These are phyloP conservation scores for Aythya baeri DNA, from an alignment of 2,113 vertebrate genomes.

Conservation along the genomic window DNA sequence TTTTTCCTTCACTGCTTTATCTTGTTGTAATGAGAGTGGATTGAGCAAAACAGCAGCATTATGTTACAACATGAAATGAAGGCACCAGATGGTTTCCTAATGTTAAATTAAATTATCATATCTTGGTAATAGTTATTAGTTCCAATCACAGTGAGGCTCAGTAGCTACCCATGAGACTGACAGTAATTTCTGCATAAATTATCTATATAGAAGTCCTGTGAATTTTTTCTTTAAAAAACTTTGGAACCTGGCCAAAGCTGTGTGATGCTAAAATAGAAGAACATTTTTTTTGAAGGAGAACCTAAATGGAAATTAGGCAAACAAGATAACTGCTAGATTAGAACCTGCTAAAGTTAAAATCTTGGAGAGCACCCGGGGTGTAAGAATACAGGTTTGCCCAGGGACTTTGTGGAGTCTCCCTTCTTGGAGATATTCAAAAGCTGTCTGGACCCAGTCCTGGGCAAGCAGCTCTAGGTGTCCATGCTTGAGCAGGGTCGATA, in stretches of 20 bases:
- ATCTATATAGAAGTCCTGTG: neutral
- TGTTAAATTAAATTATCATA: conserved; percentile 47
- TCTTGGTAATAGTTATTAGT: conserved; percentile 38
- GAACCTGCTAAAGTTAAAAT: neutral
- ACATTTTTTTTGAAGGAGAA: neutral
- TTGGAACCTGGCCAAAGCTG: neutral
- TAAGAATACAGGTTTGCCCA: neutral
- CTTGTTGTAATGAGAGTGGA: neutral
- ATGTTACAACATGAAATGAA: conserved; percentile 13
- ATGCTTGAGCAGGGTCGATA: neutral
- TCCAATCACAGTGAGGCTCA: neutral
- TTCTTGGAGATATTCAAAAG: neutral
- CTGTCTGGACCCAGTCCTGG: neutral
- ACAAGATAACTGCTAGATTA: neutral
- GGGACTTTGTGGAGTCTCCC: neutral
- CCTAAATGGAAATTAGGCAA: neutral
- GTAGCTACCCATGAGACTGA: conserved; percentile 9
- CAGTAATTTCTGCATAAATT: conserved; percentile 24
- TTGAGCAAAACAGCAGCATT: conserved; percentile 10
- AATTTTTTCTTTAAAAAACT: neutral
- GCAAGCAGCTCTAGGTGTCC: neutral
- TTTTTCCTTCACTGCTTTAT: neutral
- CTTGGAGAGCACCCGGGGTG: neutral
- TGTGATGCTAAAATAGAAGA: neutral
- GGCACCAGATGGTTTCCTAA: conserved; percentile 42